Conservation (phyloP, 2,888 invertebrate species). For the Drosophila percnosoma region DNA sequence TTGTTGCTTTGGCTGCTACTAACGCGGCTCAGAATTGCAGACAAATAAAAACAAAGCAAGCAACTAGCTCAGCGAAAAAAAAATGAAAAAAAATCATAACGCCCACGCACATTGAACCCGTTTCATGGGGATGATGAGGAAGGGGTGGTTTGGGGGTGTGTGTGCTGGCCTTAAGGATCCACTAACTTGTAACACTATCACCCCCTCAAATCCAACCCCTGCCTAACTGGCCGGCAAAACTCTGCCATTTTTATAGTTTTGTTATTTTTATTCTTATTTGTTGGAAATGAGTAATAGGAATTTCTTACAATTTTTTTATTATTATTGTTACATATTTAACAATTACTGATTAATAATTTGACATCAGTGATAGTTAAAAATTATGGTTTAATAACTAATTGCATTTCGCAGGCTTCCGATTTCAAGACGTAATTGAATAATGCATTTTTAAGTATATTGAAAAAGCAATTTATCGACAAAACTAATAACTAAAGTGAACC, state of each 20-base stretch:
- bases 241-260: background rate
- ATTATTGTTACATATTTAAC: background rate
- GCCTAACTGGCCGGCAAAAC: conserved; percentile 25
- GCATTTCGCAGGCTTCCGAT: background rate
- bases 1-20: conserved; percentile 4
- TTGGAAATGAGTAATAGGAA: background rate
- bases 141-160: background rate
- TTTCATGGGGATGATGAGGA: background rate
- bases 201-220: conserved; percentile 4
- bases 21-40: conserved; percentile 22
- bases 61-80: conserved; percentile 8
- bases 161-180: conserved; percentile 12
- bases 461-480: conserved; percentile 35
- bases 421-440: background rate
- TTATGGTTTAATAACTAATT: background rate
- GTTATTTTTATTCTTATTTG: conserved; percentile 4
- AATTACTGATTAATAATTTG: background rate
- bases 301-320: background rate
- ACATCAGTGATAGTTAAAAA: background rate
- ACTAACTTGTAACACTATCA: conserved; percentile 5
- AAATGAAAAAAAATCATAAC: conserved; percentile 11
- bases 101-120: conserved; percentile 47
- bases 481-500: conserved; percentile 40
- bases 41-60: conserved; percentile 22
- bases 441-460: conserved; percentile 21